Conservation (phyloP, 2,888 invertebrate genomes). For the Pharmacophagus antenor region DNA sequence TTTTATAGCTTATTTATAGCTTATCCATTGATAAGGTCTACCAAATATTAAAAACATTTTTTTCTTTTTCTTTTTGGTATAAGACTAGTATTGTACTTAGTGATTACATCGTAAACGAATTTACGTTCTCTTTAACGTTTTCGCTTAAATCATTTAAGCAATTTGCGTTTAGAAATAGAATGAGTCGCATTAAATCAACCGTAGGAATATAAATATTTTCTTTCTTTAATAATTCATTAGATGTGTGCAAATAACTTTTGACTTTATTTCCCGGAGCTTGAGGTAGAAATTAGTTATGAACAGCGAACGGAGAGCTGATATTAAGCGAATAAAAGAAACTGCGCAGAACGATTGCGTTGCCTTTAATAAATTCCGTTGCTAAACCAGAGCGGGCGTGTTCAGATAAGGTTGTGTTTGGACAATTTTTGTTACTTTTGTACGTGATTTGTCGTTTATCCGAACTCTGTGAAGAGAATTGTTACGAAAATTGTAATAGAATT, state of each 20-base stretch:
- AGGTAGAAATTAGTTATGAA: neutral
- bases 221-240: conserved; percentile 20
- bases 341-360: conserved; percentile 34
- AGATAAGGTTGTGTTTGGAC: conserved; percentile 33
- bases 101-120: neutral
- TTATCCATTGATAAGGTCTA: too few species aligned
- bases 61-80: too few species aligned
- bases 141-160: conserved; percentile 8
- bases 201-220: conserved; percentile 18
- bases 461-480: conserved; percentile 11
- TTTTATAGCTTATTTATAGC: too few species aligned
- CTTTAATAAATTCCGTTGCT: conserved; percentile 39
- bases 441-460: conserved; percentile 26
- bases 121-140: neutral
- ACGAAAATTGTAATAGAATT: conserved; percentile 15
- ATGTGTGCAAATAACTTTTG: neutral
- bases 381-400: conserved; percentile 40
- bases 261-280: neutral
- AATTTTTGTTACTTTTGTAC: conserved; percentile 30
- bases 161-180: conserved; percentile 16
- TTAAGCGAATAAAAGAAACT: conserved; percentile 30
- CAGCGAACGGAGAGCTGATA: conserved; percentile 1
- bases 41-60: too few species aligned
- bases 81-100: too few species aligned
- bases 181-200: conserved; percentile 13